Conservation (phyloP, 2,888 invertebrate species). For the Acronicta leporina region DNA sequence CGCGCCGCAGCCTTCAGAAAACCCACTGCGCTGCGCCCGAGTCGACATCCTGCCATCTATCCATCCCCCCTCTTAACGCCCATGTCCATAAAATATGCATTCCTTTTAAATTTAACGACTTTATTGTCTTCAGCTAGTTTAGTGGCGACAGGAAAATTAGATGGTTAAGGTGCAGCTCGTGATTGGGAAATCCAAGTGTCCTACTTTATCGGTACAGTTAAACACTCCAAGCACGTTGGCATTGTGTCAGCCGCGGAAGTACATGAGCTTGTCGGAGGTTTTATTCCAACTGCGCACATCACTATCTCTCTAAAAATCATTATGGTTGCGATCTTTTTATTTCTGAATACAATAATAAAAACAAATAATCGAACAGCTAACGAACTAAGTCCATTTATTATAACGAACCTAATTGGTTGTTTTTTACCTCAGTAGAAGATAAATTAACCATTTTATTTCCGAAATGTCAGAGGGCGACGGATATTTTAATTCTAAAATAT, state of each 20-base stretch:
- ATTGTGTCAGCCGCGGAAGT: slow-evolving; percentile 55
- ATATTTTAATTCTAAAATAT: background rate
- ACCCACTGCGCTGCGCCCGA: slow-evolving; percentile 83
- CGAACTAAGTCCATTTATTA: slow-evolving; percentile 7
- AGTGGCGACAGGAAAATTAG: slow-evolving; percentile 67
- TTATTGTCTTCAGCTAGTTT: slow-evolving; percentile 72
- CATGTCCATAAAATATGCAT: slow-evolving; percentile 57
- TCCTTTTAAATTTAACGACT: slow-evolving; percentile 78
- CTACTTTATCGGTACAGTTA: slow-evolving; percentile 56
- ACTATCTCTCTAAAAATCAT: slow-evolving; percentile 9
- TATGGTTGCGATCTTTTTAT: slow-evolving; percentile 19
- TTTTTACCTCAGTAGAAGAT: slow-evolving; percentile 11
- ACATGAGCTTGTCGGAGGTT: slow-evolving; percentile 30
- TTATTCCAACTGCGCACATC: slow-evolving; percentile 26
- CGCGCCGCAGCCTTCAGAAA: slow-evolving; percentile 89
- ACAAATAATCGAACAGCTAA: slow-evolving; percentile 23
- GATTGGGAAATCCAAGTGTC: slow-evolving; percentile 80
- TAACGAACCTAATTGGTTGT: slow-evolving; percentile 17
- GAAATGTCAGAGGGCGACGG: slow-evolving; percentile 13
- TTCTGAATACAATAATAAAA: slow-evolving; percentile 6
- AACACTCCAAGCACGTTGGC: slow-evolving; percentile 58
- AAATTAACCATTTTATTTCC: slow-evolving; percentile 20
- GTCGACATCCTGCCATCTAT: slow-evolving; percentile 79
- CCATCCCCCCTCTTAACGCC: slow-evolving; percentile 74
- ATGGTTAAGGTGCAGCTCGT: slow-evolving; percentile 56